phyloP scores from a whole-genome alignment of 2,797 vertebrate genomes.

The Botia almorhae region DNA sequence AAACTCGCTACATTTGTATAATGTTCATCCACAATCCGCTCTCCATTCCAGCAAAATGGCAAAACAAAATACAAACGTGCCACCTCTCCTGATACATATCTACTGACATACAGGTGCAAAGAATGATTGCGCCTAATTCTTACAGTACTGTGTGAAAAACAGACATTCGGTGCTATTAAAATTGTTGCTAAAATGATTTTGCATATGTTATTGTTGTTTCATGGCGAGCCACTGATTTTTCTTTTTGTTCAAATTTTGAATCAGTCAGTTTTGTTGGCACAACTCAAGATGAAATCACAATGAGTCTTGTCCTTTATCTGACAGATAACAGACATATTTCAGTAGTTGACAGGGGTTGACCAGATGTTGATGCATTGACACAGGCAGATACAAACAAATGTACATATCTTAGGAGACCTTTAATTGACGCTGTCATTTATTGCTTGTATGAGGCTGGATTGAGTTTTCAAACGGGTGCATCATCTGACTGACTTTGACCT shows the following conservation, averaged over 20 bases:
- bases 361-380: conserved; percentile 10
- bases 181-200: background rate
- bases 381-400: conserved; percentile 20
- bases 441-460: conserved; percentile 25
- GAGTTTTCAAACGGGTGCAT: conserved; percentile 27
- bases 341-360: conserved; percentile 46
- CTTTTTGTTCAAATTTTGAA: conserved; percentile 27
- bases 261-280: conserved; percentile 29
- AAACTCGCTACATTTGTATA: too few relatives aligned
- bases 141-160: background rate
- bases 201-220: background rate
- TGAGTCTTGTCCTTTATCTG: background rate
- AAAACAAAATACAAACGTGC: background rate
- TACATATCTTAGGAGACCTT: conserved; percentile 42
- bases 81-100: background rate
- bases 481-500: conserved; percentile 28
- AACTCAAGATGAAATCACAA: conserved; percentile 23
- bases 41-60: background rate
- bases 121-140: background rate
- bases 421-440: conserved; percentile 27
- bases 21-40: background rate
- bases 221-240: background rate
- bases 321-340: conserved; percentile 25
- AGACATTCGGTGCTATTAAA: background rate
- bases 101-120: background rate